phyloP scores from a whole-genome alignment of 2,797 vertebrate species.

The Trachurus trachurus region DNA sequence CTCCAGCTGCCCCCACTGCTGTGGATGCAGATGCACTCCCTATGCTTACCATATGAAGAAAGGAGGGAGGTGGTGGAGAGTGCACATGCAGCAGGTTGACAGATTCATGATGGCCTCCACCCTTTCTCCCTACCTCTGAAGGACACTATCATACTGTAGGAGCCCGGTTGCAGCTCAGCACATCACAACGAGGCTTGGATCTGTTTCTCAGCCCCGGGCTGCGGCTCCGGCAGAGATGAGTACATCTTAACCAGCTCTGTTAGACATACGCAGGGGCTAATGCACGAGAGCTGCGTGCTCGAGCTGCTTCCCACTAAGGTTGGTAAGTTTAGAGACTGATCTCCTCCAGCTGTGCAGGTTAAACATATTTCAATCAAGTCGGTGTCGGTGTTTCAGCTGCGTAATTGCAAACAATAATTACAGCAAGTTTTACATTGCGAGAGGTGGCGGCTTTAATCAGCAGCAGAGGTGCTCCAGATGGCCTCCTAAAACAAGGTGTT shows the following conservation, averaged over 20 bases:
- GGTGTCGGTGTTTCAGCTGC: background rate
- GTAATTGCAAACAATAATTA: slow-evolving; percentile 36
- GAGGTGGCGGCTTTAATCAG: slow-evolving; percentile 35
- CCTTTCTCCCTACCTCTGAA: slow-evolving; percentile 51
- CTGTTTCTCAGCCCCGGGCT: slow-evolving; percentile 49
- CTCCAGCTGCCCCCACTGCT: slow-evolving; percentile 53
- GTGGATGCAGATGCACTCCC: slow-evolving; percentile 71
- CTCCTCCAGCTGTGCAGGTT: slow-evolving; percentile 32
- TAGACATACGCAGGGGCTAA: slow-evolving; percentile 43
- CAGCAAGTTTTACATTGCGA: slow-evolving; percentile 9
- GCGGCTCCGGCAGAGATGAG: slow-evolving; percentile 67
- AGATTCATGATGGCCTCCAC: slow-evolving; percentile 52
- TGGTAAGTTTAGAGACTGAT: slow-evolving; percentile 42
- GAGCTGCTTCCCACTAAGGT: slow-evolving; percentile 37
- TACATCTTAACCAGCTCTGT: slow-evolving; percentile 57
- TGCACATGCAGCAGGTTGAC: slow-evolving; percentile 46
- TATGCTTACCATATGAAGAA: slow-evolving; percentile 48
- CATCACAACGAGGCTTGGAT: slow-evolving; percentile 47
- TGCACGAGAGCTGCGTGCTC: slow-evolving; percentile 24
- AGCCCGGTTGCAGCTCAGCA: slow-evolving; percentile 44
- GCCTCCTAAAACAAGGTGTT: slow-evolving; percentile 26
- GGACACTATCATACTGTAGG: slow-evolving; percentile 58
- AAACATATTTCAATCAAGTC: slow-evolving; percentile 22
- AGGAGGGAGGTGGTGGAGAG: slow-evolving; percentile 10
- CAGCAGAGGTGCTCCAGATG: slow-evolving; percentile 31